Evolutionary conservation across 2,888 invertebrate species (phyloP).

Genomic region (Metopia argyrocephala): DNA sequence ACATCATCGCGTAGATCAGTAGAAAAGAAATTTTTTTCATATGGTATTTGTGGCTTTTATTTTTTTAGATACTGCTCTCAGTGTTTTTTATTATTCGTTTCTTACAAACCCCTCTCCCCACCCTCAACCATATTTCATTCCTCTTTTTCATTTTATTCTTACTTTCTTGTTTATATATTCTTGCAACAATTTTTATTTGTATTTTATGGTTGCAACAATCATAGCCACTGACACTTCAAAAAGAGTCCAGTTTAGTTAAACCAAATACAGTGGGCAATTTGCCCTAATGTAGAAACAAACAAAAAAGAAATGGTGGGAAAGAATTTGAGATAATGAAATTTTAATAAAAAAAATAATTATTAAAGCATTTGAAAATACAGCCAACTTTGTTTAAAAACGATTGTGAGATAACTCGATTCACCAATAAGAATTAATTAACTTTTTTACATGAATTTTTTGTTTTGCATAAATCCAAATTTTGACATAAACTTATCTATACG

Average conservation of each 20-base stretch:
- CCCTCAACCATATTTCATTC: not conserved
- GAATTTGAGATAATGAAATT: too few species aligned
- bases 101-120: too few species aligned
- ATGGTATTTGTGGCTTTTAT: constrained; percentile 54
- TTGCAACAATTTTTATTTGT: not conserved
- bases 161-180: constrained; percentile 32
- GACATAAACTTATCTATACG: too few species aligned
- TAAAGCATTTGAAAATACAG: too few species aligned
- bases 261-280: not conserved
- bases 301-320: too few species aligned
- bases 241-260: not conserved
- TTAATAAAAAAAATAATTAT: too few species aligned
- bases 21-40: constrained; percentile 53
- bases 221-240: not conserved
- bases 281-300: too few species aligned
- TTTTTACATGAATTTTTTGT: too few species aligned
- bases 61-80: constrained; percentile 49
- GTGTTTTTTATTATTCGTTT: constrained; percentile 24
- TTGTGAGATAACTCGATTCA: too few species aligned
- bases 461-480: too few species aligned
- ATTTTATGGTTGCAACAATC: not conserved
- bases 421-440: too few species aligned
- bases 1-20: constrained; percentile 58
- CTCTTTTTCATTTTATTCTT: not conserved
- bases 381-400: too few species aligned